These are phyloP conservation scores for Orthonychiurus folsomi DNA, from an alignment of 2,888 invertebrate genomes.

Conservation along the genomic window DNA sequence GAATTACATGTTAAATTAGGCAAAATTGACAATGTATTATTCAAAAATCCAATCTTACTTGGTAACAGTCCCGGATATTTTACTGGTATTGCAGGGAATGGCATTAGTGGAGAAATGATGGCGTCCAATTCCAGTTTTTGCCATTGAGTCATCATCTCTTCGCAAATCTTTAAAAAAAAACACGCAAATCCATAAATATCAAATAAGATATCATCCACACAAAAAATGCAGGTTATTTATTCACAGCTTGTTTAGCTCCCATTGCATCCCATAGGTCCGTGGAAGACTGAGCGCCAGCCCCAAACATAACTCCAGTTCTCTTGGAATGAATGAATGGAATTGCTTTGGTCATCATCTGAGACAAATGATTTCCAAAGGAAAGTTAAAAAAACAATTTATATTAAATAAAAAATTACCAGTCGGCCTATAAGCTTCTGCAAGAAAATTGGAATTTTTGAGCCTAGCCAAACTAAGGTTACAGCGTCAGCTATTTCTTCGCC, in stretches of 20 bases:
- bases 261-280: conserved; percentile 35
- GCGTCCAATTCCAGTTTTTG: conserved; percentile 29
- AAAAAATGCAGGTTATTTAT: too few species aligned
- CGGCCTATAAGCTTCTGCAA: conserved; percentile 24
- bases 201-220: too few species aligned
- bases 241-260: conserved; percentile 24
- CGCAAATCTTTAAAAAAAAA: conserved; percentile 22
- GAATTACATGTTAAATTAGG: background rate
- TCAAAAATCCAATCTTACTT: conserved; percentile 18
- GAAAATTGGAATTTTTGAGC: conserved; percentile 26
- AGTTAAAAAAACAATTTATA: too few species aligned
- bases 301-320: conserved; percentile 27
- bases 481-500: conserved; percentile 35
- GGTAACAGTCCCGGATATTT: conserved; percentile 35
- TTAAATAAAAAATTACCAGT: too few species aligned
- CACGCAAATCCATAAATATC: too few species aligned
- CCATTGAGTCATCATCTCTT: conserved; percentile 32
- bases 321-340: conserved; percentile 32
- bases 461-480: conserved; percentile 26
- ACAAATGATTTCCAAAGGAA: too few species aligned
- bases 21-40: background rate
- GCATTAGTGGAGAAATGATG: conserved; percentile 32
- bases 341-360: conserved; percentile 13
- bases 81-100: conserved; percentile 34
- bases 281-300: conserved; percentile 27